These are phyloP conservation scores for Lethocerus indicus DNA, from an alignment of 1,140 invertebrate genomes.

Conservation along the genomic window DNA sequence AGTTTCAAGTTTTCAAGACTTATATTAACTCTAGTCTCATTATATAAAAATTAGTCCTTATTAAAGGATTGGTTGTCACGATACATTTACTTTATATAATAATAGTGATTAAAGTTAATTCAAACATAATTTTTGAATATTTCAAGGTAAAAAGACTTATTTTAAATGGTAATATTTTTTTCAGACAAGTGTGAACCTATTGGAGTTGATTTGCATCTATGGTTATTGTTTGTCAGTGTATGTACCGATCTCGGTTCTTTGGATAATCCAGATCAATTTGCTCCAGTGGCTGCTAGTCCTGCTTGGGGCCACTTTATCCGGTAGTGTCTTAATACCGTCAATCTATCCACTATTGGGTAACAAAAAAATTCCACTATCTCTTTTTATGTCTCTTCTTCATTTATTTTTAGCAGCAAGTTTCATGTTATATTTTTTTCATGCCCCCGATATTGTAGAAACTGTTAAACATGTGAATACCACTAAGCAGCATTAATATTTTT, in stretches of 20 bases:
- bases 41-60: background rate
- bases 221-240: slow-evolving; percentile 91
- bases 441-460: too few species aligned
- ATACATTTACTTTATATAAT: background rate
- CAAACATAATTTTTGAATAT: background rate
- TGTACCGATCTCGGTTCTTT: slow-evolving; percentile 83
- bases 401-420: too few species aligned
- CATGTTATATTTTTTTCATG: too few species aligned
- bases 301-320: slow-evolving; percentile 61
- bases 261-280: slow-evolving; percentile 69
- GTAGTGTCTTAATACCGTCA: slow-evolving; percentile 65
- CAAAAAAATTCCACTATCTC: too few species aligned
- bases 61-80: background rate
- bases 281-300: slow-evolving; percentile 78
- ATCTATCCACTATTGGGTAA: slow-evolving; percentile 53
- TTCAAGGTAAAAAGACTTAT: background rate
- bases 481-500: too few species aligned
- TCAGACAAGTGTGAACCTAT: slow-evolving; percentile 39
- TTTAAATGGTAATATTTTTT: slow-evolving; percentile 19
- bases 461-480: too few species aligned
- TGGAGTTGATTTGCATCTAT: slow-evolving; percentile 81
- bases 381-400: too few species aligned
- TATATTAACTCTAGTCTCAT: slow-evolving; percentile 31
- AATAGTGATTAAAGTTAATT: background rate
- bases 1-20: slow-evolving; percentile 23